phyloP scores from a whole-genome alignment of 2,888 invertebrate genomes.

The Pammene fasciana region DNA sequence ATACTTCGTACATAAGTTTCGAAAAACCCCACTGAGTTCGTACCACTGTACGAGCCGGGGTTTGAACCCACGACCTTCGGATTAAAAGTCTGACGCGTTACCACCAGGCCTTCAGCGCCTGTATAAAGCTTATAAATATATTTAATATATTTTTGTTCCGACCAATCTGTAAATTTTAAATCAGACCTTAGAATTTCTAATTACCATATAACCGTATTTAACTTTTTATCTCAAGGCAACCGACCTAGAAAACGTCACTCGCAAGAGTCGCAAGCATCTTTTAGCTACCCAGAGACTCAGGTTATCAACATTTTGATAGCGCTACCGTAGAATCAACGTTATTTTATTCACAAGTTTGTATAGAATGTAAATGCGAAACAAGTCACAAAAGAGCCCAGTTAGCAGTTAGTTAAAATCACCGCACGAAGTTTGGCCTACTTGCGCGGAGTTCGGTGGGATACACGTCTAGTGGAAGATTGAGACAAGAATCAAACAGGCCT shows the following conservation, averaged over 20 bases:
- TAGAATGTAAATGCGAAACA: conserved; percentile 53
- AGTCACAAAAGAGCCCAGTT: conserved; percentile 52
- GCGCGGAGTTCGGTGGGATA: conserved; percentile 46
- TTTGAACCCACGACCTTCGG: too few species aligned
- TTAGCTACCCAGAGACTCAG: conserved; percentile 46
- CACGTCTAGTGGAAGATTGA: conserved; percentile 40
- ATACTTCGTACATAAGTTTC: too few species aligned
- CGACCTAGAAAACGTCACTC: not conserved
- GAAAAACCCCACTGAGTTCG: too few species aligned
- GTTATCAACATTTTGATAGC: conserved; percentile 47
- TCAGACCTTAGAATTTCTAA: too few species aligned
- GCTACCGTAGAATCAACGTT: conserved; percentile 45
- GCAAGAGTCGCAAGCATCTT: too few species aligned
- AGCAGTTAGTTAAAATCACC: conserved; percentile 48
- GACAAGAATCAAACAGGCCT: conserved; percentile 38
- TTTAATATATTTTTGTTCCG: not conserved
- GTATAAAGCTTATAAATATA: too few species aligned
- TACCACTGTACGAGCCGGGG: too few species aligned
- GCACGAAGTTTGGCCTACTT: conserved; percentile 52
- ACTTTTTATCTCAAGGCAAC: not conserved
- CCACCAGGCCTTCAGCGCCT: too few species aligned
- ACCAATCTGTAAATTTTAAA: not conserved
- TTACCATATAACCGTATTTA: too few species aligned
- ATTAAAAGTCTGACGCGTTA: too few species aligned
- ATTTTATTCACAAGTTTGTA: conserved; percentile 46